Evolutionary conservation across 2,113 vertebrate species (phyloP).

Genomic region (Lutjanus erythropterus): DNA sequence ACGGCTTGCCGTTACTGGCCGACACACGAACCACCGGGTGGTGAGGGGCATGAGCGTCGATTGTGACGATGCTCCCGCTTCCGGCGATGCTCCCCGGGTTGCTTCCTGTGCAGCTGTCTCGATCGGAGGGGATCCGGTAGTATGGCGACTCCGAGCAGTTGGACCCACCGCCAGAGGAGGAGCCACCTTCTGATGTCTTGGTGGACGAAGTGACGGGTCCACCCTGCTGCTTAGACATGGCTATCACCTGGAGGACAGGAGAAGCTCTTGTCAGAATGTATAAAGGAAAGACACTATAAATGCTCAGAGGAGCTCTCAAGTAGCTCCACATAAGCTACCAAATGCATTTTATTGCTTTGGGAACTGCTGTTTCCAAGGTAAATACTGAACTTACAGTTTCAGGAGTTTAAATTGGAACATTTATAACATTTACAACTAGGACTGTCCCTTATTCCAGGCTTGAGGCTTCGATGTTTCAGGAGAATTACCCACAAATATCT

Average conservation of each 20-base stretch:
- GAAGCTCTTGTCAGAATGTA: conserved; percentile 4
- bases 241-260: conserved; percentile 86
- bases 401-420: background rate
- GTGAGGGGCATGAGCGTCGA: conserved; percentile 94
- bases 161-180: conserved; percentile 88
- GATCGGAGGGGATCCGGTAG: conserved; percentile 92
- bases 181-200: conserved; percentile 88
- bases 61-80: conserved; percentile 92
- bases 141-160: conserved; percentile 94
- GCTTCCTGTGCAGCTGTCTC: conserved; percentile 88
- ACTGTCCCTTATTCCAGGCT: no score
- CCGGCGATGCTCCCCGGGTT: conserved; percentile 88
- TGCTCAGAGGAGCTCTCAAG: background rate
- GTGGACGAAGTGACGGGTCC: conserved; percentile 67
- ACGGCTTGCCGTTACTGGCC: conserved; percentile 85
- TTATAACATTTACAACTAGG: background rate
- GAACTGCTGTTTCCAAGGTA: background rate
- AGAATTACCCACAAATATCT: no score
- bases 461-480: no score
- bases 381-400: no score
- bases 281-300: background rate
- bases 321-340: background rate
- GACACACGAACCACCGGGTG: conserved; percentile 94
- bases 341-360: background rate
- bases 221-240: conserved; percentile 93